These are phyloP conservation scores for Mola mola DNA, from an alignment of 2,113 vertebrate genomes.

Conservation along the genomic window DNA sequence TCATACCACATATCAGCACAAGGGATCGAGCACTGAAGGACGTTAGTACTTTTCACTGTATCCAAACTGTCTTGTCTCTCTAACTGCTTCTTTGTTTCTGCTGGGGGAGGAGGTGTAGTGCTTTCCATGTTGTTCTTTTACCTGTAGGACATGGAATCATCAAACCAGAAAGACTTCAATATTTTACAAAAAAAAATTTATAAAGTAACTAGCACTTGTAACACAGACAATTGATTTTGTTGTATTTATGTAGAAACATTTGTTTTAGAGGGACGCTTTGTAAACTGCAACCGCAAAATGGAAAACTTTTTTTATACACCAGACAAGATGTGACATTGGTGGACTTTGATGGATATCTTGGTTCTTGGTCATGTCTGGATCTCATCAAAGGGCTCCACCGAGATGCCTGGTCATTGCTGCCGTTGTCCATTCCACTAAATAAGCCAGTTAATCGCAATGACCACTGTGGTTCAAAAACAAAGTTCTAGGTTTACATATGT, in stretches of 20 bases:
- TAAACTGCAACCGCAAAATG: constrained; percentile 71
- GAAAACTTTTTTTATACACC: constrained; percentile 64
- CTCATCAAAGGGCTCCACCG: constrained; percentile 77
- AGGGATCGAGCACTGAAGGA: constrained; percentile 78
- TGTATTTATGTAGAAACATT: constrained; percentile 90
- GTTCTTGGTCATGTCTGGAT: constrained; percentile 70
- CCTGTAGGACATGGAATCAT: constrained; percentile 74
- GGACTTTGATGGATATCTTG: constrained; percentile 58
- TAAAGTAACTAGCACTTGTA: constrained; percentile 89
- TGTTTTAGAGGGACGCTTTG: constrained; percentile 82
- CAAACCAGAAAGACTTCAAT: constrained; percentile 83
- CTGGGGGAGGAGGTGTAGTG: constrained; percentile 32
- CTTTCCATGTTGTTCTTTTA: constrained; percentile 84
- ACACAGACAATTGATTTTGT: constrained; percentile 85
- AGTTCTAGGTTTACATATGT: constrained; percentile 83
- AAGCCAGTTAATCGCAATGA: constrained; percentile 83
- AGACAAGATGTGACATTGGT: constrained; percentile 44
- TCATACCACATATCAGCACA: constrained; percentile 72
- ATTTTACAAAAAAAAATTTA: constrained; percentile 80
- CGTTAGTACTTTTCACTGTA: constrained; percentile 68
- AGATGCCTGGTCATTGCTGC: constrained; percentile 71
- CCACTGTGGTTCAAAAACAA: constrained; percentile 83
- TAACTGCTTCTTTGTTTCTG: constrained; percentile 38
- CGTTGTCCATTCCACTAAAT: constrained; percentile 76
- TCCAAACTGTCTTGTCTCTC: constrained; percentile 49